Conservation (phyloP, 2,113 vertebrate species). For the Phainopepla nitens region DNA sequence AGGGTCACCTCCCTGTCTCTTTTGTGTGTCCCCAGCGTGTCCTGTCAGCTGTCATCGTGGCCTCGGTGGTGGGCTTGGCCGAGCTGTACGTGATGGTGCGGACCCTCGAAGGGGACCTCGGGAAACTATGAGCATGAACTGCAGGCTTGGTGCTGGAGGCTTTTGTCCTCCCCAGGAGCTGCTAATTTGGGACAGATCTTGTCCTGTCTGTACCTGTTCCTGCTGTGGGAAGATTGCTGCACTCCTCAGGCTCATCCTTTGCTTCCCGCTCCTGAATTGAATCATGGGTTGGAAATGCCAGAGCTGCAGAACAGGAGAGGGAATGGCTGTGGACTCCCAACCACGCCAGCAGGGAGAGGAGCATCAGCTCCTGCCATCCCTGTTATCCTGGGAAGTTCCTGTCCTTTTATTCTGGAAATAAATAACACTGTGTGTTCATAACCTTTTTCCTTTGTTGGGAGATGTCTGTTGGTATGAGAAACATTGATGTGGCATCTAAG, state of each 20-base stretch:
- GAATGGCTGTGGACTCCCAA: background rate
- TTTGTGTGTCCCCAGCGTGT: constrained; percentile 71
- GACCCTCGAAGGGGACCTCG: constrained; percentile 90
- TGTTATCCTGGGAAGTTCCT: background rate
- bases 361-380: background rate
- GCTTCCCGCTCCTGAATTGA: background rate
- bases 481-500: background rate
- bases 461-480: background rate
- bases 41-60: constrained; percentile 85
- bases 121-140: constrained; percentile 73
- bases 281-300: background rate
- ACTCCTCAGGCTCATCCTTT: background rate
- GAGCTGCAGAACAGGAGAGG: background rate
- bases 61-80: constrained; percentile 92
- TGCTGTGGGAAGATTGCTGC: background rate
- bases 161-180: background rate
- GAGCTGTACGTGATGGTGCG: constrained; percentile 94
- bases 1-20: background rate
- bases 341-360: background rate
- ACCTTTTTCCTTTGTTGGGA: background rate
- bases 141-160: background rate
- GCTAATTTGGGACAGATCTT: background rate
- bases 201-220: background rate
- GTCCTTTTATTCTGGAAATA: background rate
- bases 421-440: background rate